Evolutionary conservation across 1,140 invertebrate species (phyloP).

Genomic region (Drosophila lacteicornis): DNA sequence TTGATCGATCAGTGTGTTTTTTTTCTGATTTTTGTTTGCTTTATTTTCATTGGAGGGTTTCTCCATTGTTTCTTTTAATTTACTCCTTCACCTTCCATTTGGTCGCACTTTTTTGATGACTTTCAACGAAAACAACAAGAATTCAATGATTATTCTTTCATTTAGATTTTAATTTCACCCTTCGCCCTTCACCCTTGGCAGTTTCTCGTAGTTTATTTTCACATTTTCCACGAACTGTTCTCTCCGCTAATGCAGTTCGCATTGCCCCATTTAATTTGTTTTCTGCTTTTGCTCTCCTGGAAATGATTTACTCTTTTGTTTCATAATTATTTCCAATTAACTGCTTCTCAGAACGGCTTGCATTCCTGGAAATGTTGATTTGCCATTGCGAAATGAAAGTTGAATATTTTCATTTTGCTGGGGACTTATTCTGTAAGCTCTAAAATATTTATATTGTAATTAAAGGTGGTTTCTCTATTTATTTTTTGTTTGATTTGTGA

Average conservation of each 20-base stretch:
- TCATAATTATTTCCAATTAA: conserved; percentile 4
- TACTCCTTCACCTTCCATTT: neutral
- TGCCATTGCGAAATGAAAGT: neutral
- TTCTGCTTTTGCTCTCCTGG: no score
- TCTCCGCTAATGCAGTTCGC: neutral
- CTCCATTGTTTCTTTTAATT: neutral
- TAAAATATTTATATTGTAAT: neutral
- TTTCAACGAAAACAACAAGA: neutral
- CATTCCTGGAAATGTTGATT: neutral
- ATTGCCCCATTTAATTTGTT: neutral
- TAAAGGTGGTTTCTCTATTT: neutral
- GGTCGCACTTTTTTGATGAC: neutral
- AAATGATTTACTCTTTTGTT: neutral
- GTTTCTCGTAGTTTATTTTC: neutral
- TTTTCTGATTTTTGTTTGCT: neutral
- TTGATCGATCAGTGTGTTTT: neutral
- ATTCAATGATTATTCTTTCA: neutral
- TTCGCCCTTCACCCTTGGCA: no score
- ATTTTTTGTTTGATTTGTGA: no score
- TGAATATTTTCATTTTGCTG: neutral
- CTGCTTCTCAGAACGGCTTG: neutral
- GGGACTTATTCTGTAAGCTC: neutral
- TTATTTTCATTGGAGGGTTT: neutral
- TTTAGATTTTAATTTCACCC: neutral
- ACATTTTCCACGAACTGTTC: neutral